Evolutionary conservation across 2,113 vertebrate species (phyloP).

Genomic region (Dryoscopus gambensis): DNA sequence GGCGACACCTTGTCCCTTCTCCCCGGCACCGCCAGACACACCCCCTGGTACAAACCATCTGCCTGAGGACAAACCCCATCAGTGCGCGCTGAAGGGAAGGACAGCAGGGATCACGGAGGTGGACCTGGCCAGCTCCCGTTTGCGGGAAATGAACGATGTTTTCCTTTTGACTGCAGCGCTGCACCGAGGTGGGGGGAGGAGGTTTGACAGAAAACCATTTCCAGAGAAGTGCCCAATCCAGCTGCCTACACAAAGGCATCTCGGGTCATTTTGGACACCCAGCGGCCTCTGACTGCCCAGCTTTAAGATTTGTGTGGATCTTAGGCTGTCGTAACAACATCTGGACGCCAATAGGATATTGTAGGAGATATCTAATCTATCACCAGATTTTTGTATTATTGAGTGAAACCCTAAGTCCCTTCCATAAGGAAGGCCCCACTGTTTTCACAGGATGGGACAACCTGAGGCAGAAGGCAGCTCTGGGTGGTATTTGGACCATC

Average conservation of each 20-base stretch:
- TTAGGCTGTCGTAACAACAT: neutral
- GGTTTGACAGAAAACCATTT: neutral
- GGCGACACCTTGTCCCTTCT: neutral
- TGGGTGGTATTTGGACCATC: neutral
- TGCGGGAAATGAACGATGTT: neutral
- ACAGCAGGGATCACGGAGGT: neutral
- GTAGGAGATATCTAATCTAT: neutral
- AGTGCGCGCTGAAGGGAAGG: neutral
- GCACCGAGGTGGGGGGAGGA: neutral
- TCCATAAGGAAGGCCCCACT: accelerated
- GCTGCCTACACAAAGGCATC: neutral
- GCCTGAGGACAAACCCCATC: neutral
- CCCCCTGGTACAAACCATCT: neutral
- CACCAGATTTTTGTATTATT: neutral
- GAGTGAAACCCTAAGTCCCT: neutral
- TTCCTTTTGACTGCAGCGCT: neutral
- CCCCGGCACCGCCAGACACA: neutral
- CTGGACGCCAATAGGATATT: neutral
- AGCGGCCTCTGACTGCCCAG: neutral
- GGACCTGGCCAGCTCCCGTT: neutral
- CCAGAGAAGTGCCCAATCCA: neutral
- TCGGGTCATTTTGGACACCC: neutral
- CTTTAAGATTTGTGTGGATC: neutral
- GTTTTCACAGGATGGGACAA: neutral
- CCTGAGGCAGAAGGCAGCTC: neutral